Evolutionary conservation across 2,113 vertebrate species (phyloP).

Genomic region (Hemiprocne comata): DNA sequence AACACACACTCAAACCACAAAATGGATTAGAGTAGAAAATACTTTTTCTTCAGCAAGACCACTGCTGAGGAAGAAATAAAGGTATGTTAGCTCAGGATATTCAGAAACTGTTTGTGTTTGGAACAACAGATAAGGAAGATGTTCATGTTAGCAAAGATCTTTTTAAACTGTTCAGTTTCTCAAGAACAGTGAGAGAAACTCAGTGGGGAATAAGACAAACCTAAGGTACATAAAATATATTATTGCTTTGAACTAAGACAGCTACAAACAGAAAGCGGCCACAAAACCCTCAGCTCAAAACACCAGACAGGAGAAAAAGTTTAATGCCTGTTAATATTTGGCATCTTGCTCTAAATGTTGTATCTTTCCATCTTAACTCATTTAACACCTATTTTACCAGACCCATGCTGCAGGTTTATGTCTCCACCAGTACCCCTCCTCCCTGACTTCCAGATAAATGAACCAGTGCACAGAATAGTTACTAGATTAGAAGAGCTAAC

Average conservation of each 20-base stretch:
- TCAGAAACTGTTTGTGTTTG: neutral
- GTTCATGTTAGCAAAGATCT: rapidly evolving
- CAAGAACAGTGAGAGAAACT: neutral
- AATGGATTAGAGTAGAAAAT: neutral
- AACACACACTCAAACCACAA: neutral
- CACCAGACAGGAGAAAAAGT: too few species aligned
- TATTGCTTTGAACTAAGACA: neutral
- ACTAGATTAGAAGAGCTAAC: neutral
- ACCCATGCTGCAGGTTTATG: neutral
- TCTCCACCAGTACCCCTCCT: neutral
- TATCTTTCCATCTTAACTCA: neutral
- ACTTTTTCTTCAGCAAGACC: neutral
- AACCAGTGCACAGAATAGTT: neutral
- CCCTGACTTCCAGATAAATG: too few species aligned
- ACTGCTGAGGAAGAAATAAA: neutral
- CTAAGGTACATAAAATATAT: neutral
- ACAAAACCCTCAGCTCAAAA: neutral
- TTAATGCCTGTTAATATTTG: neutral
- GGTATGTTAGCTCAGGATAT: neutral
- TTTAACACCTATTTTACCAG: neutral
- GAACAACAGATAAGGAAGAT: neutral
- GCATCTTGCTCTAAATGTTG: neutral
- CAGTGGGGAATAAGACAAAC: neutral
- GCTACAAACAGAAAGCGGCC: neutral
- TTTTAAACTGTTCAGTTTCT: neutral